Evolutionary conservation across 1,140 invertebrate genomes (phyloP).

Genomic region (Aphidius gifuensis): DNA sequence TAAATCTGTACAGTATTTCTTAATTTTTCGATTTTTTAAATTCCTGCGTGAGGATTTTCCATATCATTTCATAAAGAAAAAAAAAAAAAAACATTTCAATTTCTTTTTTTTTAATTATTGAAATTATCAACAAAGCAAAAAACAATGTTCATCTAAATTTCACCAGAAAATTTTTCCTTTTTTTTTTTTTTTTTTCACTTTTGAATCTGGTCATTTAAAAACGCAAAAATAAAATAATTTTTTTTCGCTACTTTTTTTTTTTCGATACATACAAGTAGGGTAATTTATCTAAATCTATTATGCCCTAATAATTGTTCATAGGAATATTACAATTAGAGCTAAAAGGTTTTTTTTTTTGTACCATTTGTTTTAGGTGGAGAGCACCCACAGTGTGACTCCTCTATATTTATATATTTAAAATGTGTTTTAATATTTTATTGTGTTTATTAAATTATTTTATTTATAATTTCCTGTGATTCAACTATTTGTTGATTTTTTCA

Average conservation of each 20-base stretch:
- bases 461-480: background rate
- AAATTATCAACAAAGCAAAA: no score
- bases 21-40: no score
- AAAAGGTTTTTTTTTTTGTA: slow-evolving; percentile 43
- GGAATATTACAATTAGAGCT: slow-evolving; percentile 48
- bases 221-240: no score
- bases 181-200: no score
- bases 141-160: no score
- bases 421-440: background rate
- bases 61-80: no score
- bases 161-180: no score
- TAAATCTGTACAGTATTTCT: no score
- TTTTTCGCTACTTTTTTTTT: slow-evolving; percentile 2
- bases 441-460: background rate
- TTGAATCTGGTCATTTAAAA: no score
- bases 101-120: no score
- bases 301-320: slow-evolving; percentile 40
- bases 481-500: background rate
- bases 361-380: slow-evolving; percentile 45
- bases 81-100: no score
- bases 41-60: no score
- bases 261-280: slow-evolving; percentile 4
- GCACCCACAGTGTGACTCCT: slow-evolving; percentile 37
- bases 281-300: slow-evolving; percentile 31
- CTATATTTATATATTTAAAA: background rate